These are phyloP conservation scores for Cyclophora albipunctata DNA, from an alignment of 2,888 invertebrate genomes.

Conservation along the genomic window DNA sequence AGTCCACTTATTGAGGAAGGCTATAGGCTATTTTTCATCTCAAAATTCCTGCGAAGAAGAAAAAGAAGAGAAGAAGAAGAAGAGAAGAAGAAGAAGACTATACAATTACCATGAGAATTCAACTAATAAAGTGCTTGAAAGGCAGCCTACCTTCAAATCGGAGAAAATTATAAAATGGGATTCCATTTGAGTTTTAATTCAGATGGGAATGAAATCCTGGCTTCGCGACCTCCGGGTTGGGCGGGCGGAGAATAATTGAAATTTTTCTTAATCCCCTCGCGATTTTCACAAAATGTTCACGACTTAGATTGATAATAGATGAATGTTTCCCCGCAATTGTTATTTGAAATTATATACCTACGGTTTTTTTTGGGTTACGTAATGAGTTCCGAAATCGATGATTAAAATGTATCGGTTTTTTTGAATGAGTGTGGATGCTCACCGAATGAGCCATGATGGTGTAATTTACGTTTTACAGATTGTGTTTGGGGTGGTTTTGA, in stretches of 20 bases:
- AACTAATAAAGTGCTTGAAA: slow-evolving; percentile 28
- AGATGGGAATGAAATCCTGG: slow-evolving; percentile 27
- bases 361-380: neutral
- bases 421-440: neutral
- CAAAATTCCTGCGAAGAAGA: too few species aligned
- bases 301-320: slow-evolving; percentile 26
- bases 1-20: too few species aligned
- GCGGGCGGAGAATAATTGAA: slow-evolving; percentile 43
- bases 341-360: slow-evolving; percentile 21
- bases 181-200: slow-evolving; percentile 51
- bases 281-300: slow-evolving; percentile 22
- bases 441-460: too few species aligned
- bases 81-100: too few species aligned
- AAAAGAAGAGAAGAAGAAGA: too few species aligned
- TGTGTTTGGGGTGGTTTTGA: too few species aligned
- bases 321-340: slow-evolving; percentile 23
- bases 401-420: neutral
- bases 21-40: too few species aligned
- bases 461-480: too few species aligned
- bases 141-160: slow-evolving; percentile 33
- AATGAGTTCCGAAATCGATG: neutral
- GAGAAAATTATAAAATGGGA: slow-evolving; percentile 50
- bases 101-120: slow-evolving; percentile 7
- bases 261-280: slow-evolving; percentile 48
- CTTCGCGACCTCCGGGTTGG: slow-evolving; percentile 23